Percentiles rank a stretch among this genome's conserved stretches.
phyloP scores from a whole-genome alignment of 2,113 vertebrate genomes.

The Chaetodon auriga region DNA sequence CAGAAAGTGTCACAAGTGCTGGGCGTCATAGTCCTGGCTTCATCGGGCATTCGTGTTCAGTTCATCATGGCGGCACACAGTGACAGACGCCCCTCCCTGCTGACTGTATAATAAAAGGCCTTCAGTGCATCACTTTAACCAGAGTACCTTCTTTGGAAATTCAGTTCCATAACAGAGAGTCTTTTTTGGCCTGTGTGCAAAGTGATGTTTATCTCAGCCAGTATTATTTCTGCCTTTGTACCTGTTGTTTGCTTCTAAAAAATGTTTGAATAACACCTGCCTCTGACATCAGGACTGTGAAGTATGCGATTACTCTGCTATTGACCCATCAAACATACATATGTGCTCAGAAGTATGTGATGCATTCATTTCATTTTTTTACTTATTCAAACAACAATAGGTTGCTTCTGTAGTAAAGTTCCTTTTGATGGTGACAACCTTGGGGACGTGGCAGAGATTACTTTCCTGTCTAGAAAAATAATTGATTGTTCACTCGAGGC shows the following conservation, averaged over 20 bases:
- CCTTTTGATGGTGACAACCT: slow-evolving; percentile 33
- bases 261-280: neutral
- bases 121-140: neutral
- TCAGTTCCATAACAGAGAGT: neutral
- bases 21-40: neutral
- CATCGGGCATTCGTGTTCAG: neutral
- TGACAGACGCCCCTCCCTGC: neutral
- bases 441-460: slow-evolving; percentile 23
- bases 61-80: neutral
- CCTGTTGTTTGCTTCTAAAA: neutral
- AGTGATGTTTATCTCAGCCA: neutral
- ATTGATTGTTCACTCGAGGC: slow-evolving; percentile 24
- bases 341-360: slow-evolving; percentile 20
- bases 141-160: neutral
- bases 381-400: slow-evolving; percentile 14
- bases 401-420: slow-evolving; percentile 21
- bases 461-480: neutral
- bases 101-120: neutral
- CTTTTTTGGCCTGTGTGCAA: neutral
- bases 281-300: slow-evolving; percentile 18
- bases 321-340: slow-evolving; percentile 38
- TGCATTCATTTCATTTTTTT: slow-evolving; percentile 15
- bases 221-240: neutral
- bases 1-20: too few relatives aligned
- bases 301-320: slow-evolving; percentile 36